Evolutionary conservation across 2,797 vertebrate genomes (phyloP), one percentile per base, ranked within the genome.

Genomic region (Oreochromis mossambicus): DNA sequence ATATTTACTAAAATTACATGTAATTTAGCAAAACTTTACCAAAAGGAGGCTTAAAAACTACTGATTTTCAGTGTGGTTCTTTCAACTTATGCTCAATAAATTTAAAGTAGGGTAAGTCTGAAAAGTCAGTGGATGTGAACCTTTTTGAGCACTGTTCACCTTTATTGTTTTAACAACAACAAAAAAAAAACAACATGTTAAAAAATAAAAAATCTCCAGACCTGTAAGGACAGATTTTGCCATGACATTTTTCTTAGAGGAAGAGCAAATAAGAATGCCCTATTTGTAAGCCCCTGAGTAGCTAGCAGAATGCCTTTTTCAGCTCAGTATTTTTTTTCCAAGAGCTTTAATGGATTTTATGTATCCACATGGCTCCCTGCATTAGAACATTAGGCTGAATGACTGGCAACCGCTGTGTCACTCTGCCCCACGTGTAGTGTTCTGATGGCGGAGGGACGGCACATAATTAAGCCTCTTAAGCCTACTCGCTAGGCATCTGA

Each of bases 311-410:
- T 88, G 36, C 88, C 29, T 83, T 87, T 89, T 87, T 86, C 56
- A 83, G 34, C 75, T 82, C 75, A 19, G 75, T 79, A 24, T 90
- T 91, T 84, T 85, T 80, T 77, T 85, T 68, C 19, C 81, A 80
- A 84, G 87, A 86, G 88, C 88, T 89, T 91, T 95, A 95, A 95
- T 95, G 94, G 95, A 86, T 94, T 92, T 91, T 91, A 78, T 94
- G 94, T 84, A 93, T 91, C 92, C 91, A 90, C 94, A 89, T 76
- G 93, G 90, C 91, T 93, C 94, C 95, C 92, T 92, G 90, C 94
- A 93, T 95, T 92, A 91, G 93, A 93, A 94, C 96, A 96, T 96
- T 95, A 96, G 92, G 92, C 92, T 91, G 93, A 95, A 96, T 91
- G 94, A 94, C 92, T 95, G 93, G 92, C 92, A 93, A 95, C 95